Percentiles rank a stretch among this genome's conserved stretches.
These are phyloP conservation scores for Cremastinae sp. DNA, from an alignment of 2,888 invertebrate species.

Conservation along the genomic window DNA sequence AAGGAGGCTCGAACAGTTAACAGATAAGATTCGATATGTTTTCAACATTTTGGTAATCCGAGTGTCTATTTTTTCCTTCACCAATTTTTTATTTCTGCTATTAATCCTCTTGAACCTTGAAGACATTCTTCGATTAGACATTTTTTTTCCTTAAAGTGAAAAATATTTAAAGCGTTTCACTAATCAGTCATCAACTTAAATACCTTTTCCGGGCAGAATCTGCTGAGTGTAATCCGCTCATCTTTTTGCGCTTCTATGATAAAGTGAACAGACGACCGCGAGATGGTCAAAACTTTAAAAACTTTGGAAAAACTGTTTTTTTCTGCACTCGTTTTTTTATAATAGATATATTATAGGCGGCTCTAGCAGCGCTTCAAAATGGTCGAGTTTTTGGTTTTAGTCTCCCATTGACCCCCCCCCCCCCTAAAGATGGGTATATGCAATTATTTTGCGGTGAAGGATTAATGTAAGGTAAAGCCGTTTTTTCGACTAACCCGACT, in stretches of 20 bases:
- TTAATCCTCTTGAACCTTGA: constrained; percentile 6
- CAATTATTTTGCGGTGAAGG: too few relatives aligned
- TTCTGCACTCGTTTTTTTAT: not conserved
- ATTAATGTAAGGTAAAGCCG: too few relatives aligned
- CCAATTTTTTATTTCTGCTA: constrained; percentile 17
- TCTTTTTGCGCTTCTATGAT: not conserved
- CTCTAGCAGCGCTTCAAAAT: too few relatives aligned
- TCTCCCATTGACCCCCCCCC: too few relatives aligned
- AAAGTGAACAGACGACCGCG: not conserved
- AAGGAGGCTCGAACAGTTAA: not conserved
- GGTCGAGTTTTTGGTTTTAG: too few relatives aligned
- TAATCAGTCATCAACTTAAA: constrained; percentile 40
- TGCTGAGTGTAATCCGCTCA: not conserved
- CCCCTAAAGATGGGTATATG: too few relatives aligned
- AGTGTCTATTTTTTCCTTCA: constrained; percentile 17
- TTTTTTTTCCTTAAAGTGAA: constrained; percentile 22
- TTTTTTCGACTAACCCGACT: too few relatives aligned
- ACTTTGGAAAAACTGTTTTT: not conserved
- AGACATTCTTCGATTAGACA: constrained; percentile 34
- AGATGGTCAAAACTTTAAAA: too few relatives aligned
- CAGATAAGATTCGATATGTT: too few relatives aligned
- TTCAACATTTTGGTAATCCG: not conserved
- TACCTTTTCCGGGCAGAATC: constrained; percentile 10
- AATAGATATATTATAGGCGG: too few relatives aligned
- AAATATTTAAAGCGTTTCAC: constrained; percentile 37